Percentiles rank a stretch among this genome's conserved stretches.
phyloP scores from a whole-genome alignment of 2,797 vertebrate species.

The Tiaroga cobitis region DNA sequence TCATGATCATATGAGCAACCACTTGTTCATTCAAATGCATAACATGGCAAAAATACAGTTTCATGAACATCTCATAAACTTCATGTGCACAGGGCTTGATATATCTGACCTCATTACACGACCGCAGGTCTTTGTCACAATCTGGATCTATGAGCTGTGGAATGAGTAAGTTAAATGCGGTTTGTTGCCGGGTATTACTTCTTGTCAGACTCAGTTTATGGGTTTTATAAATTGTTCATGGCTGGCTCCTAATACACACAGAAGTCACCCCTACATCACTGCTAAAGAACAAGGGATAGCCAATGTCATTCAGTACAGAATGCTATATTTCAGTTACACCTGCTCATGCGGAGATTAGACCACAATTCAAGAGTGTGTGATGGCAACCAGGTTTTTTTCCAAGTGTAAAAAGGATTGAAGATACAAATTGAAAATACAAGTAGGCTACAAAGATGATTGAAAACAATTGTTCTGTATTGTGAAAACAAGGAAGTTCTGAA shows the following conservation, averaged over 20 bases:
- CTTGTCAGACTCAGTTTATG: conserved; percentile 35
- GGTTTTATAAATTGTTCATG: conserved; percentile 24
- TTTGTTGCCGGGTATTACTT: conserved; percentile 16
- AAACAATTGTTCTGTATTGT: too few species aligned
- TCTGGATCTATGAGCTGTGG: conserved; percentile 23
- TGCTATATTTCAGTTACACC: conserved; percentile 1
- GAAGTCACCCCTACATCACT: not conserved
- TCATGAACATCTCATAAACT: conserved; percentile 9
- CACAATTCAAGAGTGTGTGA: not conserved
- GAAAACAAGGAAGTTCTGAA: too few species aligned
- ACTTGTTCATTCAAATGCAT: not conserved
- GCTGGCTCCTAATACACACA: not conserved
- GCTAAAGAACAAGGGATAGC: not conserved
- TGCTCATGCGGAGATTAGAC: not conserved
- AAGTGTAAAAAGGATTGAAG: too few species aligned
- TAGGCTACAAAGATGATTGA: too few species aligned
- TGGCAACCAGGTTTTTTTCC: not conserved
- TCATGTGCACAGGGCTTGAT: not conserved
- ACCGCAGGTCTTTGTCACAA: not conserved
- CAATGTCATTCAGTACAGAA: not conserved
- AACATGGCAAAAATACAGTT: not conserved
- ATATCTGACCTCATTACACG: not conserved
- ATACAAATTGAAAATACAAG: too few species aligned
- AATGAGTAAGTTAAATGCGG: not conserved
- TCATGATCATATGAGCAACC: not conserved